Conservation (phyloP, 2,888 invertebrate genomes). For the Melipona beecheii region DNA sequence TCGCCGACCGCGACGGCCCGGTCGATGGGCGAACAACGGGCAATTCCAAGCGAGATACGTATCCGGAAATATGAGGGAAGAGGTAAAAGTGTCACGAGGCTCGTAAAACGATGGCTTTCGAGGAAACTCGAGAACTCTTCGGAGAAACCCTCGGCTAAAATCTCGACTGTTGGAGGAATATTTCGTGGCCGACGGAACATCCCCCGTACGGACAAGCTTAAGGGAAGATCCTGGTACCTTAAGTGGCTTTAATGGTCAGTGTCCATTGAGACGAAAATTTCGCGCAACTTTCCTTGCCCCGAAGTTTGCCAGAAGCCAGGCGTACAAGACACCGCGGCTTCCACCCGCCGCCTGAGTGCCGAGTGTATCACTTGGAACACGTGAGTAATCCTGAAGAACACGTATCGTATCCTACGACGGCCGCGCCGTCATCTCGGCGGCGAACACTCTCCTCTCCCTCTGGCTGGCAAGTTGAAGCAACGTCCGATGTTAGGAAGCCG, state of each 20-base stretch:
- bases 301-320: constrained; percentile 47
- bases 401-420: constrained; percentile 20
- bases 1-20: neutral
- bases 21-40: constrained; percentile 5
- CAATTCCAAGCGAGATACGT: neutral
- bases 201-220: constrained; percentile 33
- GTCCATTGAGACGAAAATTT: constrained; percentile 66
- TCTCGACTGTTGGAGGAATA: constrained; percentile 43
- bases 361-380: constrained; percentile 54
- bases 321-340: constrained; percentile 43
- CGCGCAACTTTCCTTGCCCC: constrained; percentile 47
- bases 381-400: constrained; percentile 53
- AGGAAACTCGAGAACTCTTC: constrained; percentile 28
- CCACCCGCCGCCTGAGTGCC: constrained; percentile 41
- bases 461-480: constrained; percentile 27
- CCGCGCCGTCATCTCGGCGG: constrained; percentile 8
- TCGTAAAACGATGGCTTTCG: constrained; percentile 21
- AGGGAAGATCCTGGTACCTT: constrained; percentile 56
- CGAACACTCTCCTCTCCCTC: neutral
- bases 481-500: constrained; percentile 19
- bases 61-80: constrained; percentile 15
- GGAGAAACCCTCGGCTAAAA: neutral
- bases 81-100: constrained; percentile 22
- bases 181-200: constrained; percentile 44
- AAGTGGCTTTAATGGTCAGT: constrained; percentile 61